Evolutionary conservation across 1,140 invertebrate genomes (phyloP), one percentile per base, ranked within the genome.

Genomic region (Aleiodes sp.): DNA sequence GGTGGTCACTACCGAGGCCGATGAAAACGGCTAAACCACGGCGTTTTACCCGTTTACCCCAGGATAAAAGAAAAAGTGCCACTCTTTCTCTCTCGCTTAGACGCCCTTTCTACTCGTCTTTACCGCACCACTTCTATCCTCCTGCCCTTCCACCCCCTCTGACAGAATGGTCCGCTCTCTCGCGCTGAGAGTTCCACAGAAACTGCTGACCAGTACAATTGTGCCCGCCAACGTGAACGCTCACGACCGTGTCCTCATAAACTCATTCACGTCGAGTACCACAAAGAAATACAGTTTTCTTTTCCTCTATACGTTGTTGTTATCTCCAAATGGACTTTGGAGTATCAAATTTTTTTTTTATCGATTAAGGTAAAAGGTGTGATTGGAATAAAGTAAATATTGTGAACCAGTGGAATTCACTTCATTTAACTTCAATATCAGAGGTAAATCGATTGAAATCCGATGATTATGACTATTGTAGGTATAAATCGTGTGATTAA

Each of bases 201-300:
- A 29, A 59, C 7, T 33, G 10, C 63, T 63, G 60, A 69, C 67
- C 67, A 69, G 67, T 69, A 56, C 41, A 63, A 69, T 63, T 31
- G 35, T 31, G 60, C 43, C 67, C 14, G 67, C 41, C 67, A 62
- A 14, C 60, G 67, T 9, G 60, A 57, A 1, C 46, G 21, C 57
- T 8, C 21, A 24, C 21, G 16, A 43, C 16, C n/a, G 26, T 57
- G 56, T 16, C 33, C 31, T 35, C 16, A 64, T 26, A 64, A 37
- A 41, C 7, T 21, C 21, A 14, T 28, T n/a, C n/a, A n/a, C n/a
- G n/a, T n/a, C n/a, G n/a, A n/a, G n/a, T n/a, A n/a, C n/a, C n/a
- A n/a, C n/a, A n/a, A n/a, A n/a, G n/a, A n/a, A n/a, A n/a, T n/a
- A n/a, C n/a, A n/a, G n/a, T n/a, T n/a, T n/a, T n/a, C n/a, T n/a